Conservation (phyloP, 92 coral and sea anemone species). For the Porites divaricata region DNA sequence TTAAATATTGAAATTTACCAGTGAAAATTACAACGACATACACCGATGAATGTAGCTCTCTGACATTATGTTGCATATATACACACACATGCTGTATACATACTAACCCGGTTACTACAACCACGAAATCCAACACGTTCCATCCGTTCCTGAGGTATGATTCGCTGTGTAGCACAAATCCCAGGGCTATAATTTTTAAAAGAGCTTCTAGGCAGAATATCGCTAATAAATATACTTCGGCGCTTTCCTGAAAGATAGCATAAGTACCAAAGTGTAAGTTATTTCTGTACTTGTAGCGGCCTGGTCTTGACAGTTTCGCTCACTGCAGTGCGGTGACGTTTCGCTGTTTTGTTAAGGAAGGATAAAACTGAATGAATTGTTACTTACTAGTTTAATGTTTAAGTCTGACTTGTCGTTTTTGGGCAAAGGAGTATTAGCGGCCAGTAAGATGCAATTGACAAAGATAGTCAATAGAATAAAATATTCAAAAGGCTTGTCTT, state of each 20-base stretch:
- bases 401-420: constrained; percentile 85
- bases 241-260: constrained; percentile 78
- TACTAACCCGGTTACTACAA: constrained; percentile 97
- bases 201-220: constrained; percentile 93
- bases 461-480: constrained; percentile 98
- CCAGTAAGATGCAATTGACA: constrained; percentile 97
- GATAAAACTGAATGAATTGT: neutral
- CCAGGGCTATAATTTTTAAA: constrained; percentile 86
- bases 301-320: neutral
- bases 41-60: constrained; percentile 39
- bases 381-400: constrained; percentile 82
- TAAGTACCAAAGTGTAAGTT: constrained; percentile 33
- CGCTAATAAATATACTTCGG: constrained; percentile 93
- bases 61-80: constrained; percentile 32
- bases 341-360: constrained; percentile 9
- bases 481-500: constrained; percentile 97
- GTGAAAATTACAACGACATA: constrained; percentile 50
- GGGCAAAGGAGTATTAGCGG: constrained; percentile 95
- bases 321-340: constrained; percentile 7
- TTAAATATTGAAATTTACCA: constrained; percentile 43
- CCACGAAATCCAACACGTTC: constrained; percentile 94
- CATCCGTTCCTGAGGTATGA: constrained; percentile 96
- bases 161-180: constrained; percentile 88
- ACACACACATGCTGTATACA: constrained; percentile 36
- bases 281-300: constrained; percentile 16